Evolutionary conservation across 2,888 invertebrate genomes (phyloP).

Genomic region (Sisyra terminalis): DNA sequence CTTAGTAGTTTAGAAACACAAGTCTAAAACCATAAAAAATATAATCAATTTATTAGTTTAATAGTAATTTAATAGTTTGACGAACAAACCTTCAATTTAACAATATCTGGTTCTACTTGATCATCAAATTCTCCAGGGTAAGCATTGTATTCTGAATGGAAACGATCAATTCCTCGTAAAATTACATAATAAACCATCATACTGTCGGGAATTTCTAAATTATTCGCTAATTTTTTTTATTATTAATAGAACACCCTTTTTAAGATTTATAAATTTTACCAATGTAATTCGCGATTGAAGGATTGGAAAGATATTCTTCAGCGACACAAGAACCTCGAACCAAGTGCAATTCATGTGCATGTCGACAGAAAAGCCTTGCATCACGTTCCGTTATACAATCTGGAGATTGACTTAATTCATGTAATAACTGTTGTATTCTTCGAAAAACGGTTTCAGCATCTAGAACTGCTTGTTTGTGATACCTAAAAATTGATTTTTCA

Average conservation of each 20-base stretch:
- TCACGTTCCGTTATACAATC: constrained; percentile 62
- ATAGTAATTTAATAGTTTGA: neutral
- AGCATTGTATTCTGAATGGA: constrained; percentile 72
- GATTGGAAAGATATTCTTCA: constrained; percentile 52
- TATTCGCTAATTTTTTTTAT: constrained; percentile 3
- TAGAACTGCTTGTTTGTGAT: constrained; percentile 63
- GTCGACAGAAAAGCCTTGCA: constrained; percentile 59
- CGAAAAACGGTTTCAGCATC: constrained; percentile 71
- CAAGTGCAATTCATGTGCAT: constrained; percentile 65
- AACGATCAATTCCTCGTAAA: constrained; percentile 79
- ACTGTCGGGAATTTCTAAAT: constrained; percentile 66
- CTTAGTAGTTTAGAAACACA: constrained; percentile 38
- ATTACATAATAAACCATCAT: constrained; percentile 82
- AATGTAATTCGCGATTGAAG: constrained; percentile 3
- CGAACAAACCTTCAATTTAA: constrained; percentile 54
- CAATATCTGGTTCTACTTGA: constrained; percentile 79
- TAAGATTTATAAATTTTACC: no score
- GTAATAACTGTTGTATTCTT: constrained; percentile 62
- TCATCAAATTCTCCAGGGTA: constrained; percentile 78
- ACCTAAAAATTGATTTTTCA: constrained; percentile 25
- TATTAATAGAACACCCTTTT: no score
- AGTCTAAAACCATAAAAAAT: constrained; percentile 17
- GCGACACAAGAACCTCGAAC: constrained; percentile 64
- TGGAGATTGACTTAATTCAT: constrained; percentile 57
- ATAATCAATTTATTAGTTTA: no score